A percentile compares a stretch with the other conserved stretches of the same genome.
Conservation (phyloP, 2,797 vertebrate species). For the Etheostoma nigrum region DNA sequence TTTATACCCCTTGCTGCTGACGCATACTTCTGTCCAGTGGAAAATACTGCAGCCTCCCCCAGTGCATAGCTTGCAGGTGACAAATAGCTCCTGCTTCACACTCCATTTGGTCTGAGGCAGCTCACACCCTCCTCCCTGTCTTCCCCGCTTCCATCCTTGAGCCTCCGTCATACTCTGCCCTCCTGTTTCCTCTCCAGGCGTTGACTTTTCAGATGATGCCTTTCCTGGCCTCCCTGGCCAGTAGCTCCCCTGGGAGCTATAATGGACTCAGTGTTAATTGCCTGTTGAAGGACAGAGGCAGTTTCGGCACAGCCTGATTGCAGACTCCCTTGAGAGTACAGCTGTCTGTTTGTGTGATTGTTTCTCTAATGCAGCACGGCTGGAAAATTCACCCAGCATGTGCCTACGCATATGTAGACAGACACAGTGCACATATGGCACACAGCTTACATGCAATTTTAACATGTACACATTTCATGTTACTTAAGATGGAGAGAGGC, state of each 20-base stretch:
- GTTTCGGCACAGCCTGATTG: slow-evolving; percentile 87
- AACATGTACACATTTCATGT: slow-evolving; percentile 22
- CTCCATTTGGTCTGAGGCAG: slow-evolving; percentile 88
- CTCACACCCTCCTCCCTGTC: slow-evolving; percentile 80
- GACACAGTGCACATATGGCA: slow-evolving; percentile 18
- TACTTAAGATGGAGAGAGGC: not conserved
- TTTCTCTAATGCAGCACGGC: slow-evolving; percentile 83
- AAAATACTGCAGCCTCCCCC: slow-evolving; percentile 69
- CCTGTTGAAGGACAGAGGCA: slow-evolving; percentile 92
- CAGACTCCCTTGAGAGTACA: slow-evolving; percentile 86
- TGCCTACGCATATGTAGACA: slow-evolving; percentile 46
- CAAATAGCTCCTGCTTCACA: slow-evolving; percentile 90
- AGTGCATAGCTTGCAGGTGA: slow-evolving; percentile 86
- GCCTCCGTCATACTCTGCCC: slow-evolving; percentile 66
- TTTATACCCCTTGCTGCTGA: slow-evolving; percentile 79
- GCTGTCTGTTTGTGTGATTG: slow-evolving; percentile 87
- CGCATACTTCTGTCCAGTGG: slow-evolving; percentile 68
- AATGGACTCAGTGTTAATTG: slow-evolving; percentile 91
- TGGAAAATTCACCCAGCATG: slow-evolving; percentile 70
- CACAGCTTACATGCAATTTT: slow-evolving; percentile 13
- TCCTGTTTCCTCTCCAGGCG: slow-evolving; percentile 85
- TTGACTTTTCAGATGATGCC: slow-evolving; percentile 89
- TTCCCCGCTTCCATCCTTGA: slow-evolving; percentile 64
- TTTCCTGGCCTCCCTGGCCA: slow-evolving; percentile 79
- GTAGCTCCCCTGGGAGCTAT: slow-evolving; percentile 85